Base-by-base conservation (phyloP, 2,113 vertebrate species). In the Coptodon rendalli region DNA sequence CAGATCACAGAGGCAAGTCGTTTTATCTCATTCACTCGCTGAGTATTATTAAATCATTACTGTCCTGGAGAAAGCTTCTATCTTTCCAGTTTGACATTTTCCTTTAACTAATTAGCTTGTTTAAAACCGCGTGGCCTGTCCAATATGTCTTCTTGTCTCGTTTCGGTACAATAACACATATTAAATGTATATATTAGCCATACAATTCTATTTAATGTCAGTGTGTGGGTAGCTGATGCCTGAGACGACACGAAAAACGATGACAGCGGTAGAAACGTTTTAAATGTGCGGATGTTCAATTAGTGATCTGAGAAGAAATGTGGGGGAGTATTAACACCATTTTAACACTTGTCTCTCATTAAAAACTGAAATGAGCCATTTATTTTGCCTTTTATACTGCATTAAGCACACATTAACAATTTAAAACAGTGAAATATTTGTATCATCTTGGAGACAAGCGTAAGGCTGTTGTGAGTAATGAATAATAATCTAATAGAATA, bases 41-140 rank as follows among this genome's bases (percentile, higher is more conserved):
- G 57, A 66, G 81, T 73, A 76, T 94, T 94, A 93, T 93, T 92
- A 93, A 93, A 95, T 92, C 90, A 92, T 87, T 86, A 48, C 48
- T 43, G 45, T 88, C 83, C 80, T 38, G 68, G 56, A 91, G 83
- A 89, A 84, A 53, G 89, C 92, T 71, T 61, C 89, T 56, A 16
- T 89, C 85, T 48, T 87, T 83, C 24, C 88, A 54, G 56, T 79
- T n/a, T 86, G 87, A 85, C 90, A 57, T 83, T 84, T 87, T 78
- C 56, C 82, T 5, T 22, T 24, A 57, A 84, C 88, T 94, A 91
- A 95, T 93, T 91, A 91, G 66, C 63, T 85, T 82, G 86, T 90
- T 88, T 88, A 82, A 93, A 89, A 85, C 59, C 5, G n/a, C 9
- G 5, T 54, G 87, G 89, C 91, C 43, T 86, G 87, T 91, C 50